Evolutionary conservation across 2,888 invertebrate genomes (phyloP).

Genomic region (Leptura quadrifasciata): DNA sequence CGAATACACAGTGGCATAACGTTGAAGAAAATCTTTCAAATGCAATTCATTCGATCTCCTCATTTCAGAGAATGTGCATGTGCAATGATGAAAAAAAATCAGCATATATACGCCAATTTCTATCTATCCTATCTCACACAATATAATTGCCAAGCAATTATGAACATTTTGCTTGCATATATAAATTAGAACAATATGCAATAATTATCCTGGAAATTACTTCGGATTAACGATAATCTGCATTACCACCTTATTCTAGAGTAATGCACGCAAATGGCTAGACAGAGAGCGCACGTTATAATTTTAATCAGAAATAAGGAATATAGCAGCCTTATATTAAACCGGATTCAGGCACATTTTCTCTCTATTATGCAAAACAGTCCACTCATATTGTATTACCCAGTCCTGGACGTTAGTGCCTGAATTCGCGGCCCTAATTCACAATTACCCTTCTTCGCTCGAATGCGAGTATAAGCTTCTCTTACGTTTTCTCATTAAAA

Average conservation of each 20-base stretch:
- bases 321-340: conserved; percentile 47
- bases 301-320: conserved; percentile 54
- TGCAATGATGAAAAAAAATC: too few relatives aligned
- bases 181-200: conserved; percentile 8
- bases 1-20: too few relatives aligned
- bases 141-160: not conserved
- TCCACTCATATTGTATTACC: conserved; percentile 41
- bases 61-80: too few relatives aligned
- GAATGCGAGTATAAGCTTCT: conserved; percentile 17
- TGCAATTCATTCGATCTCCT: too few relatives aligned
- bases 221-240: conserved; percentile 51
- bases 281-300: conserved; percentile 39
- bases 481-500: conserved; percentile 35
- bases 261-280: conserved; percentile 39
- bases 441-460: conserved; percentile 25
- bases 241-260: conserved; percentile 47
- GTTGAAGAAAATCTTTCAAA: too few relatives aligned
- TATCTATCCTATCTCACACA: too few relatives aligned
- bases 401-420: conserved; percentile 20
- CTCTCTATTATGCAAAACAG: conserved; percentile 61
- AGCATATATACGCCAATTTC: too few relatives aligned
- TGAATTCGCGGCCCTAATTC: conserved; percentile 28
- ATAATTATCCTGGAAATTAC: conserved; percentile 45
- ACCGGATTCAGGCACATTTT: conserved; percentile 56
- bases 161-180: not conserved